A percentile compares a stretch with the other conserved stretches of the same genome.
These are phyloP conservation scores for Anas bahamensis DNA, from an alignment of 2,797 vertebrate species.

Conservation along the genomic window DNA sequence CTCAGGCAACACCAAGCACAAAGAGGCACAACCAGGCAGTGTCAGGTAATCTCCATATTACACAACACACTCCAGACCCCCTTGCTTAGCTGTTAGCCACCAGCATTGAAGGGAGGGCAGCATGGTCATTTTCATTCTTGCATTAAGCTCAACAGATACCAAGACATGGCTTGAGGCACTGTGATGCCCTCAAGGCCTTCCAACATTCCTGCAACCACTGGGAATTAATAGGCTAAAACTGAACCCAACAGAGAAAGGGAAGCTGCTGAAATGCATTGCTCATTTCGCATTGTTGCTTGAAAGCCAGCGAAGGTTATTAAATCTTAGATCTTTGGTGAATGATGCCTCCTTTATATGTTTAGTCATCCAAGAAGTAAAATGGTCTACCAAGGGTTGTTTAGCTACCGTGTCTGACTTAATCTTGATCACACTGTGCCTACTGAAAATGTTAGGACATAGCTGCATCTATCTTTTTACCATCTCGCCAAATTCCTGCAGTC, in stretches of 20 bases:
- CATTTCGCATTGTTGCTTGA: background rate
- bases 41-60: background rate
- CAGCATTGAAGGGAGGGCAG: background rate
- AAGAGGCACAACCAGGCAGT: background rate
- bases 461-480: constrained; percentile 2
- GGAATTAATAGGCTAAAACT: constrained; percentile 8
- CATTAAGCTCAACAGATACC: background rate
- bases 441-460: background rate
- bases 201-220: background rate
- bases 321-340: constrained; percentile 23
- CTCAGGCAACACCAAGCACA: background rate
- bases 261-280: background rate
- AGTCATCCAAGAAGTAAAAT: constrained; percentile 59
- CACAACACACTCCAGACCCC: background rate
- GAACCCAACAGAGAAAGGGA: background rate
- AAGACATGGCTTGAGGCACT: background rate
- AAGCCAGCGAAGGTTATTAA: constrained; percentile 23
- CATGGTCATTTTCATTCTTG: background rate
- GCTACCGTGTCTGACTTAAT: constrained; percentile 21
- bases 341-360: constrained; percentile 8
- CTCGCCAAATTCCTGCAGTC: background rate
- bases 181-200: background rate
- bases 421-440: constrained; percentile 2
- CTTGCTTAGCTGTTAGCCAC: background rate
- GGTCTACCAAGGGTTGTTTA: constrained; percentile 29